phyloP scores from a whole-genome alignment of 2,113 vertebrate species.

The Anoura caudifer region DNA sequence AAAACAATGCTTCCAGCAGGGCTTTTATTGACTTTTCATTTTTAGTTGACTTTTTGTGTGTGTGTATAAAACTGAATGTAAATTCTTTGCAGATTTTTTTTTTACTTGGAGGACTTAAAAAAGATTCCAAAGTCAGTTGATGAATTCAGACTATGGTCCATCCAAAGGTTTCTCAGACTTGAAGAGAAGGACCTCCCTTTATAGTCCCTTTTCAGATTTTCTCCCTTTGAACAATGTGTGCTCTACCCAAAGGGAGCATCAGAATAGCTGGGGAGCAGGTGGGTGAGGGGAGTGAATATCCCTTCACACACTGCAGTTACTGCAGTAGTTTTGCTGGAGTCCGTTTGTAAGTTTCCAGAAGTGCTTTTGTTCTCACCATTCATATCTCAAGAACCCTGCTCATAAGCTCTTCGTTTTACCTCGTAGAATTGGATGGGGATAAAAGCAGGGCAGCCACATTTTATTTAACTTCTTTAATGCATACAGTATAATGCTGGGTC shows the following conservation, averaged over 20 bases:
- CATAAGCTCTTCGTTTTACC: background rate
- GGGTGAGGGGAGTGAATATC: background rate
- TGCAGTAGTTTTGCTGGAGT: background rate
- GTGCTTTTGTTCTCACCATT: background rate
- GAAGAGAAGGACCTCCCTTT: background rate
- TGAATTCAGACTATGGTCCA: background rate
- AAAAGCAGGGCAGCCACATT: background rate
- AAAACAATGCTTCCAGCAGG: background rate
- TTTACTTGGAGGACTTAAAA: background rate
- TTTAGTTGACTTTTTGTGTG: background rate
- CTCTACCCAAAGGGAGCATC: fast-evolving
- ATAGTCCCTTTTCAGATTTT: background rate
- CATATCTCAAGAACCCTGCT: background rate
- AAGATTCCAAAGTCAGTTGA: background rate
- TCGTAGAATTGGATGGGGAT: background rate
- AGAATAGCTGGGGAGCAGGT: background rate
- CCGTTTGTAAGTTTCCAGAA: background rate
- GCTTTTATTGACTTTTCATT: background rate
- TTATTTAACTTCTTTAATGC: background rate
- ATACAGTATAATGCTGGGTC: background rate
- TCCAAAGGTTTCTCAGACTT: background rate
- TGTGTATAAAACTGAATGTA: background rate
- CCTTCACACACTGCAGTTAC: background rate
- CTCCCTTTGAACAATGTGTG: background rate
- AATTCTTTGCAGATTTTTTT: background rate